Base-by-base conservation (phyloP, 2,888 invertebrate genomes). In the Eucera pruinosa region DNA sequence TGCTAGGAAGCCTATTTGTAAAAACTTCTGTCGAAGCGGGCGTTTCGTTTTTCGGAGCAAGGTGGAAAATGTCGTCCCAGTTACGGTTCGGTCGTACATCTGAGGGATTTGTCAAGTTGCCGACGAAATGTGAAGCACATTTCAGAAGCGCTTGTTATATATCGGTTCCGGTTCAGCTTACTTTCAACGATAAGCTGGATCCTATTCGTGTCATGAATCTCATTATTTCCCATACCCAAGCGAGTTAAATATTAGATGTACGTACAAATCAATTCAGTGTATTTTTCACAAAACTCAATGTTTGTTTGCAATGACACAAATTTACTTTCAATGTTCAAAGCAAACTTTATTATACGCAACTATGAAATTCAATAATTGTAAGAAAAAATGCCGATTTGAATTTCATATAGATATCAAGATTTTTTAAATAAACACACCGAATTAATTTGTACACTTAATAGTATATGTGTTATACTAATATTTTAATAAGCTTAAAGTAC, bases 101-200 rank as follows among this genome's bases (percentile, higher is more conserved):
- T 76, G 75, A 83, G 82, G 84, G 88, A 88, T 90, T 90, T 85
- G 82, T 84, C 75, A 66, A 43, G 82, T 75, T 81, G 78, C 81
- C 87, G 82, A 81, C 85, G 84, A 85, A 84, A 86, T 81, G 85
- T 88, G 85, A 86, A 89, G 87, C 85, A 87, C 81, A 84, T 86
- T 81, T 78, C 62, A 74, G 69, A 66, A 76, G 80, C 72, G 60
- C 70, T 71, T 77, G 86, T 90, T 87, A 89, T 88, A 87, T 84
- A 89, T 89, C 69, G 86, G 88, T 88, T 89, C 88, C 89, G 88
- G 89, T 85, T 66, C 71, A 41, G 41, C 58, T 66, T 76, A 76
- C 47, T 67, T 36, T 70, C 61, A 45, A 65, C 68, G 64, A 69
- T 60, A 25, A 54, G 23, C 39, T 27, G 48, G 23, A n/a, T 39